These are phyloP conservation scores for Elaphurus davidianus DNA, from an alignment of 2,113 vertebrate genomes.

Conservation along the genomic window DNA sequence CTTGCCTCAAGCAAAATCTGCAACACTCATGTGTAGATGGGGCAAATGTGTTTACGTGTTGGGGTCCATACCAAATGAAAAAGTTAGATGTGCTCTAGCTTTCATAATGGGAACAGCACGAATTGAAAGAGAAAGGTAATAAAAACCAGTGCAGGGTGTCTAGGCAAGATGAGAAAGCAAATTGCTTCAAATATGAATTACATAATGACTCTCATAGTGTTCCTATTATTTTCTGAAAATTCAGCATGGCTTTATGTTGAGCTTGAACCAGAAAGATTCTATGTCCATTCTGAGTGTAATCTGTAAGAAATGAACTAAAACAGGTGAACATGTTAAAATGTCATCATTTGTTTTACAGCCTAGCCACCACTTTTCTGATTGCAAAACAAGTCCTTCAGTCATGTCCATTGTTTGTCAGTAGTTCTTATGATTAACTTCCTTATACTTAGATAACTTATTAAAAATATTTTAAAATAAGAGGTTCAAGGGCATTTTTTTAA, in stretches of 20 bases:
- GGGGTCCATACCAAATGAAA: constrained; percentile 48
- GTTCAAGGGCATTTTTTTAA: neutral
- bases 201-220: constrained; percentile 59
- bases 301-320: constrained; percentile 51
- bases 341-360: constrained; percentile 9
- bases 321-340: constrained; percentile 34
- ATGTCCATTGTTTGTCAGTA: neutral
- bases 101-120: constrained; percentile 52
- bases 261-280: constrained; percentile 44
- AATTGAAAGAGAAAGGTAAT: constrained; percentile 61
- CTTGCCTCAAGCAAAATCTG: constrained; percentile 53
- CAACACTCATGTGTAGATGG: constrained; percentile 7
- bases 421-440: constrained; percentile 30
- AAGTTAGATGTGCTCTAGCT: constrained; percentile 38
- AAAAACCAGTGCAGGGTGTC: constrained; percentile 58
- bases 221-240: constrained; percentile 68
- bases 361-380: constrained; percentile 31
- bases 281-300: constrained; percentile 25
- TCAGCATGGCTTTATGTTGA: constrained; percentile 29
- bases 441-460: neutral
- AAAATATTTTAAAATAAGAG: constrained; percentile 43
- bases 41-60: constrained; percentile 50
- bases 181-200: constrained; percentile 66
- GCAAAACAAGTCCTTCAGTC: constrained; percentile 16
- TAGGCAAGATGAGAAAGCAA: constrained; percentile 68